Conservation (phyloP, 2,888 invertebrate genomes). For the Hypena proboscidalis region DNA sequence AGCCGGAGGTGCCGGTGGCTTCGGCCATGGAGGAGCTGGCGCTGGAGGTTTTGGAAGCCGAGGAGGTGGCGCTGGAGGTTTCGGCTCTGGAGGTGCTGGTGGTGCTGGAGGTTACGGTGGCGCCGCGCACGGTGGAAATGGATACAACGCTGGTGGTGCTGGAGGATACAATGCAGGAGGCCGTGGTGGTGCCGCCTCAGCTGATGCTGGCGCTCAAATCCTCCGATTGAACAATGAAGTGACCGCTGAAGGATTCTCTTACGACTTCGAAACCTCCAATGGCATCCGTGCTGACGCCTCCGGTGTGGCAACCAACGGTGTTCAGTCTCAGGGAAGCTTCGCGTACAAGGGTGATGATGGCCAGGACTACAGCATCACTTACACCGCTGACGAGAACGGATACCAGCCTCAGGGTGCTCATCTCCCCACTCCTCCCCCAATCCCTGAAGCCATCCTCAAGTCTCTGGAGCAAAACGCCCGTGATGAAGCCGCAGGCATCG, state of each 20-base stretch:
- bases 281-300: conserved; percentile 79
- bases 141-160: conserved; percentile 51
- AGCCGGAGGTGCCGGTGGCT: conserved; percentile 37
- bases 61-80: conserved; percentile 41
- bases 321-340: conserved; percentile 80
- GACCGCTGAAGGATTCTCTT: conserved; percentile 76
- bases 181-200: conserved; percentile 43
- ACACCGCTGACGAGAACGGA: conserved; percentile 82
- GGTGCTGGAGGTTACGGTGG: conserved; percentile 34
- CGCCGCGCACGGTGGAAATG: conserved; percentile 45
- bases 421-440: conserved; percentile 79
- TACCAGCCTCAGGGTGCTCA: conserved; percentile 78
- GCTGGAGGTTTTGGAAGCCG: conserved; percentile 36
- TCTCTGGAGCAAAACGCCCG: conserved; percentile 80
- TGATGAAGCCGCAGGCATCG: conserved; percentile 79
- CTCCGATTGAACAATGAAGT: conserved; percentile 74
- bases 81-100: conserved; percentile 19
- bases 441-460: conserved; percentile 79
- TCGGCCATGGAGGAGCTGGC: conserved; percentile 30
- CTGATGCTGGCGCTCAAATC: conserved; percentile 75
- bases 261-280: conserved; percentile 80
- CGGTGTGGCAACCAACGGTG: conserved; percentile 78
- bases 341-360: conserved; percentile 81
- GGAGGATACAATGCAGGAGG: conserved; percentile 48
- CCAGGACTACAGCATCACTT: conserved; percentile 79